These are phyloP conservation scores for Drosophila albomicans DNA, from an alignment of 1,140 invertebrate species.

Conservation along the genomic window DNA sequence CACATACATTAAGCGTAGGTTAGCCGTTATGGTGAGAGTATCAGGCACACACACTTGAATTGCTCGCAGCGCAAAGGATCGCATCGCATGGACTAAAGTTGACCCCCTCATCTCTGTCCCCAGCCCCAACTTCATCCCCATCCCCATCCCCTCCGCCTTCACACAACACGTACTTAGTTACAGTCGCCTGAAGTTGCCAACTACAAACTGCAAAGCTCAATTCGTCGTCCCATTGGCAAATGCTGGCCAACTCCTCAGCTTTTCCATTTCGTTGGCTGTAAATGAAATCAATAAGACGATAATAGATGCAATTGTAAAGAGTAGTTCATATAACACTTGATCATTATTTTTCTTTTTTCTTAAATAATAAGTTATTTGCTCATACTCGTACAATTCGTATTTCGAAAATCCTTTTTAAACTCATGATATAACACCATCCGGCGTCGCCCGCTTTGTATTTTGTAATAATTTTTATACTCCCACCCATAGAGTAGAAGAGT, in stretches of 20 bases:
- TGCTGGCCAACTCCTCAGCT: neutral
- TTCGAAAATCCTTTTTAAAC: no score
- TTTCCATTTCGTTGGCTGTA: neutral
- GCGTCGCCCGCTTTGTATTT: no score
- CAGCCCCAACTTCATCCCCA: neutral
- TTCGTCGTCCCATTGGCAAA: neutral
- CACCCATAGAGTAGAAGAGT: no score
- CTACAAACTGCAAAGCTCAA: neutral
- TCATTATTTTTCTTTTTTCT: no score
- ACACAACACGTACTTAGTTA: constrained; percentile 1
- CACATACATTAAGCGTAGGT: constrained; percentile 5
- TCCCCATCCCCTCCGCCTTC: neutral
- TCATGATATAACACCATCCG: no score
- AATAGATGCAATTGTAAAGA: no score
- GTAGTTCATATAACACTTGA: no score
- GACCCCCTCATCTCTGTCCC: neutral
- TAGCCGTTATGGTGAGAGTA: constrained; percentile 28
- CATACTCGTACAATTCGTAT: no score
- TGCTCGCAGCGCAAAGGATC: constrained; percentile 31
- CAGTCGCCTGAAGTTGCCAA: constrained; percentile 10
- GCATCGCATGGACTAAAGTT: constrained; percentile 41
- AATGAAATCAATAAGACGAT: neutral
- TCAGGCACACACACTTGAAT: constrained; percentile 65
- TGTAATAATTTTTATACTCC: no score
- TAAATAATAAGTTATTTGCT: no score